A percentile compares a stretch with the other conserved stretches of the same genome.
These are phyloP conservation scores for Seriola dumerili DNA, from an alignment of 2,113 vertebrate genomes.

Conservation along the genomic window DNA sequence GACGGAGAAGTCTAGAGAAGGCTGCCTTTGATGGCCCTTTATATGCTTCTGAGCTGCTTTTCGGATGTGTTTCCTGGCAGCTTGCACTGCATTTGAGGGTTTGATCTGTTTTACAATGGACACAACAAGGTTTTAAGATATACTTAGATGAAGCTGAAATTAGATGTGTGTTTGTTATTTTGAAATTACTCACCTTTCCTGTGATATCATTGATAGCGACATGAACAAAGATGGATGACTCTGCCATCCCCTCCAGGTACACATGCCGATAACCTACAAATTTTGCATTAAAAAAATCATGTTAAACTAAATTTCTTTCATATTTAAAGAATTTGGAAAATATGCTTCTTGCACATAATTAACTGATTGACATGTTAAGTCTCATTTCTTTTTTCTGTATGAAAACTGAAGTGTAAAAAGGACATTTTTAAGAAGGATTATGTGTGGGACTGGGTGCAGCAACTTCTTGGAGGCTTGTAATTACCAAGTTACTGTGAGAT, in stretches of 20 bases:
- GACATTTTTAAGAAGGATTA: too few relatives aligned
- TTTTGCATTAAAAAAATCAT: neutral
- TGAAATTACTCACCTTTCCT: slow-evolving; percentile 90
- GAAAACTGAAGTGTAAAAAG: too few relatives aligned
- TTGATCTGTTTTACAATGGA: slow-evolving; percentile 72
- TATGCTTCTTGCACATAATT: neutral
- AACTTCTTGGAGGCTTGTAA: neutral
- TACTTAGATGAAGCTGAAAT: neutral
- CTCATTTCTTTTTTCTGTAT: too few relatives aligned
- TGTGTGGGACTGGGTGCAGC: neutral
- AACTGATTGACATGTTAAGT: too few relatives aligned
- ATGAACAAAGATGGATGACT: slow-evolving; percentile 96
- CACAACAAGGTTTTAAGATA: slow-evolving; percentile 3
- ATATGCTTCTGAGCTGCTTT: slow-evolving; percentile 82
- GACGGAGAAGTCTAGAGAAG: slow-evolving; percentile 90
- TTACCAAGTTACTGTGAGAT: neutral
- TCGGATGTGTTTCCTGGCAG: slow-evolving; percentile 78
- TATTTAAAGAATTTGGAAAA: neutral
- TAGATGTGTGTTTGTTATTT: neutral
- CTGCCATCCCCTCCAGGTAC: slow-evolving; percentile 95
- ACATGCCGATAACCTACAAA: slow-evolving; percentile 93
- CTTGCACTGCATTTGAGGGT: slow-evolving; percentile 81
- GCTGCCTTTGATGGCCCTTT: slow-evolving; percentile 90
- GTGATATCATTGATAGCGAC: slow-evolving; percentile 89
- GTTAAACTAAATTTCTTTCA: neutral